Evolutionary conservation across 2,113 vertebrate genomes (phyloP), one percentile per base, ranked within the genome.

Genomic region (Seriola quinqueradiata): DNA sequence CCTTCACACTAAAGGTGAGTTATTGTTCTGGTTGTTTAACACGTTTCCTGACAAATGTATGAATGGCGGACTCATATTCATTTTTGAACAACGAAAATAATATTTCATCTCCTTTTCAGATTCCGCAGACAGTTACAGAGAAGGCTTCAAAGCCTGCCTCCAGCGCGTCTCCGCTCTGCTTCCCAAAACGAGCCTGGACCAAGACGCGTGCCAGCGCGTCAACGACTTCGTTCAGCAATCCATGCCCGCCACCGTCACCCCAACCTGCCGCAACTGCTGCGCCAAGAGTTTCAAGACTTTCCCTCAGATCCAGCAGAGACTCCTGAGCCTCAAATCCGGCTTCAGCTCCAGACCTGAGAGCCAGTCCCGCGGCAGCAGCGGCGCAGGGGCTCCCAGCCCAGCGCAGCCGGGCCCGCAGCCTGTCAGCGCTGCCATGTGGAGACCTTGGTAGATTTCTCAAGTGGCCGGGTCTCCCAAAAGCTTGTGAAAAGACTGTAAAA

Each of bases 121-220:
- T 44, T 78, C 93, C 32, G 32, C 75, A 21, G 94, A 95, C 69
- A 92, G 93, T 67, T 97, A 96, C 92, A 90, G 73, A 2, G 96
- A 97, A 9, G 97, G 97, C 11, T 97, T 96, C 83, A 93, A 92
- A 72, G 94, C 96, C 44, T 97, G 97, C 75, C 89, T 97, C 40
- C 95, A 95, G 38, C 94, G 94, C 76, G 95, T 97, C 70, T 91
- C 94, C 1, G 72, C 89, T 21, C 83, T 96, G 70, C 91, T 97
- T 34, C 94, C 95, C 4, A 92, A 94, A 64, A 95, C 88, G 3
- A 79, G 82, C 52, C 72, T 96, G 80, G 95, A 94, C 52, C 89
- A 87, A 1, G 94, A 95, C 3, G 76, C 95, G n/a, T 92, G 93
- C 73, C 77, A 81, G 25, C 92, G 93, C 25, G 90, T 97, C n/a